These are phyloP conservation scores for Urocynchramus pylzowi DNA, from an alignment of 2,113 vertebrate genomes.

Conservation along the genomic window DNA sequence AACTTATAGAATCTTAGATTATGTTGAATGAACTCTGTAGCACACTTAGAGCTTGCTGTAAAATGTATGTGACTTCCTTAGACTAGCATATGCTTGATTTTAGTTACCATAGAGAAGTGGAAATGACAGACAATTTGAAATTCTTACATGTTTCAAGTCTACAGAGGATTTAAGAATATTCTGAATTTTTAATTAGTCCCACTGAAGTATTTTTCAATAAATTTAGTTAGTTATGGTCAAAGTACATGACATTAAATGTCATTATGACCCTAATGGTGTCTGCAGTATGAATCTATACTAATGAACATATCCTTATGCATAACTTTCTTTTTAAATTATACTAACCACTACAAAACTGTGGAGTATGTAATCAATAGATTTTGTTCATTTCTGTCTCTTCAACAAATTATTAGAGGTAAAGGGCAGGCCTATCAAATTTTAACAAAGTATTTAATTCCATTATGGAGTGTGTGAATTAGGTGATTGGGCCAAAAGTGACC, in stretches of 20 bases:
- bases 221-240: not conserved
- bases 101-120: not conserved
- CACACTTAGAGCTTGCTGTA: not conserved
- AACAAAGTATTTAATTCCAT: not conserved
- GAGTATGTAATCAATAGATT: not conserved
- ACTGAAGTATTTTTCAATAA: not conserved
- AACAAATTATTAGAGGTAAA: not conserved
- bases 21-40: not conserved
- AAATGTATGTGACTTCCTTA: not conserved
- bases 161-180: not conserved
- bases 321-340: not conserved
- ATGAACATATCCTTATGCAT: not conserved
- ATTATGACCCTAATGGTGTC: not conserved
- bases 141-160: not conserved
- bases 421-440: not conserved
- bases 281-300: not conserved
- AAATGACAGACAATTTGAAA: not conserved
- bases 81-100: not conserved
- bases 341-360: not conserved
- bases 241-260: not conserved
- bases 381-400: not conserved
- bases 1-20: not conserved
- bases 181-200: not conserved
- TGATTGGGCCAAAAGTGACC: not conserved
- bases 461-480: not conserved